Base-by-base conservation (phyloP, 2,113 vertebrate species). In the Acrocephalus arundinaceus region DNA sequence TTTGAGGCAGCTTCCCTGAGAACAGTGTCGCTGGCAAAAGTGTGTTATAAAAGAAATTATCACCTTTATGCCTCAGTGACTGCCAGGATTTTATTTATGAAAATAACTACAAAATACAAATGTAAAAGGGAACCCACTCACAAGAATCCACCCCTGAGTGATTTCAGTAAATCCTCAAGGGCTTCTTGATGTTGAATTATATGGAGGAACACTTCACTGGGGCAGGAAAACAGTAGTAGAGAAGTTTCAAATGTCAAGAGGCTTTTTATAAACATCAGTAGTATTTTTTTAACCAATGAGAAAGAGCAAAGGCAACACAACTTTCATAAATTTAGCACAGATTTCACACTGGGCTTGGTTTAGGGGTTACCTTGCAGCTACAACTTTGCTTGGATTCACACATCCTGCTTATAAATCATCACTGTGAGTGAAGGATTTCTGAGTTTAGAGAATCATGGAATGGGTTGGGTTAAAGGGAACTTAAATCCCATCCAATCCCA, bases 181-280 rank as follows among this genome's bases (percentile, higher is more conserved):
- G 59, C 37, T 88, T 45, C 55, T 70, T 45, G 67, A 73, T 66
- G 51, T 23, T 65, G 28, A 77, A 15, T 46, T 37, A 11, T 8
- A 45, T 0, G 3, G 43, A 92, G 59, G 30, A 95, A 70, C 82
- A 58, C 78, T 91, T 92, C 59, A 35, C 37, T 5, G 2, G 75
- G 90, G 79, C 68, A 94, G 82, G 70, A 95, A 96, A 95, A 93
- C 54, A 85, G 45, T 25, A 82, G 67, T 11, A 71, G 46, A 39
- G 71, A 41, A 70, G 68, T 74, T 94, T 77, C 52, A 80, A 71
- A 94, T 79, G 83, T 71, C 92, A 87, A 63, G 76, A 90, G 79
- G 48, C 11, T 84, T 93, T 83, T 89, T 80, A 76, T 39, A 84
- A 90, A 80, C 35, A 35, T 1, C 81, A 89, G 31, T 13, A 76